Conservation (phyloP, 2,888 invertebrate genomes). For the Tipula lateralis region DNA sequence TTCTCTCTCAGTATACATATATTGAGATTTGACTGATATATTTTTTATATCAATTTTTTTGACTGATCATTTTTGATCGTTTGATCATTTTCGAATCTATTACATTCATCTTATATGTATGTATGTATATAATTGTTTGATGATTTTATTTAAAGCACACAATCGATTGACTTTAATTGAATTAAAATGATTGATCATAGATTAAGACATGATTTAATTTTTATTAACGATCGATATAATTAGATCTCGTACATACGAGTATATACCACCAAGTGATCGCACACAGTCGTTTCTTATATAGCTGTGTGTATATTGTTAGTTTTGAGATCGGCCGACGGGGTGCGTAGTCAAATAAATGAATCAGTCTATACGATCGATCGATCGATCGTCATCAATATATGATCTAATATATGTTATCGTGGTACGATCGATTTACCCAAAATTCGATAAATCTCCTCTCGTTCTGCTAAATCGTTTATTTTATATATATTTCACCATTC, state of each 20-base stretch:
- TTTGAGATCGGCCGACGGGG: background rate
- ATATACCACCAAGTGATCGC: background rate
- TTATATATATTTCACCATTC: background rate
- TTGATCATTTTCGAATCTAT: conserved; percentile 12
- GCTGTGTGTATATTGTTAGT: background rate
- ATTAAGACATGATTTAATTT: background rate
- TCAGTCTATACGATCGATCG: background rate
- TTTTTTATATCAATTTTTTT: background rate
- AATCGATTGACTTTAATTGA: background rate
- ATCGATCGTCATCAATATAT: background rate
- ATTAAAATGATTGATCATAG: conserved; percentile 7
- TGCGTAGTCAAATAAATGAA: background rate
- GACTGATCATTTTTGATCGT: conserved; percentile 14
- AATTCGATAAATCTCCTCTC: background rate
- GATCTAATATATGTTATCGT: background rate
- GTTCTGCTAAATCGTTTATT: background rate
- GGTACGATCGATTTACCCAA: background rate
- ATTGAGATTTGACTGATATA: background rate
- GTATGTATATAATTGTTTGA: conserved; percentile 24
- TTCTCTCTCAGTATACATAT: background rate
- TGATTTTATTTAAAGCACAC: background rate
- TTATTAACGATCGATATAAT: background rate
- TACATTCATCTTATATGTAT: background rate
- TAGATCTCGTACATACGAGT: background rate
- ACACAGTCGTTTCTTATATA: background rate